Percentiles rank a stretch among this genome's conserved stretches.
Evolutionary conservation across 2,888 invertebrate genomes (phyloP).

Genomic region (Hirtodrosophila trivittata): DNA sequence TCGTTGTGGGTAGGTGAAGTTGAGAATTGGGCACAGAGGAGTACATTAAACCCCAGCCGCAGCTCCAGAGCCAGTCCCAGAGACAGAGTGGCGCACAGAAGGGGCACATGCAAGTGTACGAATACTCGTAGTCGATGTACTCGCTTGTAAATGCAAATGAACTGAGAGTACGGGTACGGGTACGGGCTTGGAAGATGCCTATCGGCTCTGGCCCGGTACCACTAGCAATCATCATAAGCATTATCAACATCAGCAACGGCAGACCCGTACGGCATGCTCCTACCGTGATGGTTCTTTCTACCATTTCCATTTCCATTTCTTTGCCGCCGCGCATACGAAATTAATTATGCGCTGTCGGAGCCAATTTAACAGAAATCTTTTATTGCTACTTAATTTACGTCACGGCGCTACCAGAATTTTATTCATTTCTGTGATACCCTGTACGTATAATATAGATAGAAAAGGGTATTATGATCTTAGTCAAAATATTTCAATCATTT

Average conservation of each 20-base stretch:
- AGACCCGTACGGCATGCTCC: too few relatives aligned
- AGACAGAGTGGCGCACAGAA: slow-evolving; percentile 36
- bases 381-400: slow-evolving; percentile 78
- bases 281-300: slow-evolving; percentile 61
- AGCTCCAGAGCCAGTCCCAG: slow-evolving; percentile 12
- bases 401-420: slow-evolving; percentile 73
- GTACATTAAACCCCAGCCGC: slow-evolving; percentile 57
- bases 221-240: slow-evolving; percentile 62
- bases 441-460: neutral
- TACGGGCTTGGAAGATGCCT: slow-evolving; percentile 40
- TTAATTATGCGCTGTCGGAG: slow-evolving; percentile 75
- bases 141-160: slow-evolving; percentile 56
- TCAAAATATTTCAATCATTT: too few relatives aligned
- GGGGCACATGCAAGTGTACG: slow-evolving; percentile 23
- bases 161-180: slow-evolving; percentile 25
- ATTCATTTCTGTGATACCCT: slow-evolving; percentile 35
- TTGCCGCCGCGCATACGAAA: slow-evolving; percentile 69
- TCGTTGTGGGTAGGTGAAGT: slow-evolving; percentile 40
- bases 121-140: slow-evolving; percentile 10
- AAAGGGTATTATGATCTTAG: neutral
- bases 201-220: slow-evolving; percentile 40
- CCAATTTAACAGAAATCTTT: slow-evolving; percentile 73
- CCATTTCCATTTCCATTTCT: slow-evolving; percentile 52
- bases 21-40: slow-evolving; percentile 68
- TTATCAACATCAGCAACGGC: slow-evolving; percentile 61